A percentile compares a stretch with the other conserved stretches of the same genome.
Evolutionary conservation across 1,140 invertebrate genomes (phyloP).

Genomic region (Aporrectodea caliginosa): DNA sequence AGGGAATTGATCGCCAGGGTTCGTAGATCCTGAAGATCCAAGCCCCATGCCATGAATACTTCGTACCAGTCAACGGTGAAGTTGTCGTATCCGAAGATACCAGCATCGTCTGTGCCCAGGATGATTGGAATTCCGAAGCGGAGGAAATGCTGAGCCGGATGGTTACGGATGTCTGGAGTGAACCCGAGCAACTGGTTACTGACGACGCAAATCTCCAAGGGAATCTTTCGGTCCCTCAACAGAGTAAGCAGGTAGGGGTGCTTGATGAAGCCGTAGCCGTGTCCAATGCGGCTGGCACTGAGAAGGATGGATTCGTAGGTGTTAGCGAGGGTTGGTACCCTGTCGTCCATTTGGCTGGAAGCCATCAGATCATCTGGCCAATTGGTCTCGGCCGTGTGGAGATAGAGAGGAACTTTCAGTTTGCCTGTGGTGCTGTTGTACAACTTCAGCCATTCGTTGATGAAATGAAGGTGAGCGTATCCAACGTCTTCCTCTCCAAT

Average conservation of each 20-base stretch:
- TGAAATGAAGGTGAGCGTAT: conserved; percentile 39
- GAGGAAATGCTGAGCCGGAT: conserved; percentile 39
- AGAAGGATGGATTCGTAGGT: conserved; percentile 39
- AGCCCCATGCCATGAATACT: too few relatives aligned
- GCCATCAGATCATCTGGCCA: conserved; percentile 40
- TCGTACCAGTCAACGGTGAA: conserved; percentile 43
- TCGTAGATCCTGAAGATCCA: conserved; percentile 38
- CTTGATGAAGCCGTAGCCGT: conserved; percentile 39
- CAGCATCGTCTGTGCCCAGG: conserved; percentile 42
- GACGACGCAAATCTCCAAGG: too few relatives aligned
- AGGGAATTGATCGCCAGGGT: conserved; percentile 39
- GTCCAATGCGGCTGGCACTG: conserved; percentile 37
- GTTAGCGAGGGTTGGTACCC: conserved; percentile 36
- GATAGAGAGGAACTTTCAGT: conserved; percentile 33
- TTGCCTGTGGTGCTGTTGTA: conserved; percentile 12
- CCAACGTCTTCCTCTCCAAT: conserved; percentile 41
- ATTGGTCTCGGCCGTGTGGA: too few relatives aligned
- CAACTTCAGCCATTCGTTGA: conserved; percentile 29
- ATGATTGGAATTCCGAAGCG: conserved; percentile 40
- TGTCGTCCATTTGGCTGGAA: conserved; percentile 32
- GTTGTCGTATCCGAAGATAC: conserved; percentile 40
- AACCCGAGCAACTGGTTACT: too few relatives aligned
- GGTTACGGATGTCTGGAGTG: conserved; percentile 38
- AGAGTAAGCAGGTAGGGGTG: conserved; percentile 38
- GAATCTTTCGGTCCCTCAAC: conserved; percentile 36